Evolutionary conservation across 2,797 vertebrate genomes (phyloP), one percentile per base, ranked within the genome.

Genomic region (Alca torda): DNA sequence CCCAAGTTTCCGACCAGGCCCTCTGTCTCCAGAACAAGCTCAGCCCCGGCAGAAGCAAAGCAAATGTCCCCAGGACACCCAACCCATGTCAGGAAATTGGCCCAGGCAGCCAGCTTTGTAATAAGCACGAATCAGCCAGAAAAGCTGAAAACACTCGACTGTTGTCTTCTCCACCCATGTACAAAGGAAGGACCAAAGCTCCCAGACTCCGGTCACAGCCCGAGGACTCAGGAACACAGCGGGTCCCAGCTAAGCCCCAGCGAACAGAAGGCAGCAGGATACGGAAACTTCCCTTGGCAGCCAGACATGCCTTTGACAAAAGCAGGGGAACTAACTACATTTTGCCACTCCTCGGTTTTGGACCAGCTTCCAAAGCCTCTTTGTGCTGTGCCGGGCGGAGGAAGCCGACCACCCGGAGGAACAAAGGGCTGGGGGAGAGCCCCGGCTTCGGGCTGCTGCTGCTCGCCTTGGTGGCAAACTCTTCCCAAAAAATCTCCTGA

Each of bases 241-340:
- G 3, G 93, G 93, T 81, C 87, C 85, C 93, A 77, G 92, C 76
- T 45, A 26, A 95, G 69, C 63, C 89, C 82, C 84, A 39, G 69
- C 30, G 0, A 86, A 84, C 89, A 78, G 79, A 89, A 95, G 89
- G 76, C 94, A 91, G 92, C 95, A 95, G 96, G 96, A 96, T 93
- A 95, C 39, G 26, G 95, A 95, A 96, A 96, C 94, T 92, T 94
- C 92, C 89, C 84, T 95, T 96, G 96, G 96, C 96, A 95, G 81
- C 70, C 91, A 94, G 83, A 86, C 63, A 2, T 56, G 89, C 18
- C 67, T 89, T 81, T 73, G 4, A 95, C 84, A 95, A 96, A 93
- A 65, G 92, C 73, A 94, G 86, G 46, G 94, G 93, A 97, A 92
- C 95, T 76, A 84, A 89, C 56, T 24, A 50, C 43, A 2, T 94